Conservation (phyloP, 2,797 vertebrate genomes). For the Threskiornis aethiopicus region DNA sequence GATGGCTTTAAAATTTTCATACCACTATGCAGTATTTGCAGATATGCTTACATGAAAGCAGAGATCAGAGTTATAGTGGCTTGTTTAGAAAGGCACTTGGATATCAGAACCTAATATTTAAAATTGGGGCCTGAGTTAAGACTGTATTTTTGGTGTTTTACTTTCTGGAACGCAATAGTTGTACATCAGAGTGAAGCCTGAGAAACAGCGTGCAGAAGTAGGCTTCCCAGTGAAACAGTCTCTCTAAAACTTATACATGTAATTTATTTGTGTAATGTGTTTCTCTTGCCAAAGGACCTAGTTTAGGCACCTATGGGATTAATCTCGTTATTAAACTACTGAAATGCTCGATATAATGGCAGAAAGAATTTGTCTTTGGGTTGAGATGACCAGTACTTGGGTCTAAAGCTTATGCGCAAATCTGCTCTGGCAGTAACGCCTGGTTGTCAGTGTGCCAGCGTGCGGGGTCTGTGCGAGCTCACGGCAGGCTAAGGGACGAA, state of each 20-base stretch:
- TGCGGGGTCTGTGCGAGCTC: rapidly evolving
- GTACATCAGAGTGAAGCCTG: not conserved
- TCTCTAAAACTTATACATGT: not conserved
- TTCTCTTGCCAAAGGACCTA: not conserved
- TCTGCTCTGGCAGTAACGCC: not conserved
- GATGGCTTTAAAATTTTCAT: not conserved
- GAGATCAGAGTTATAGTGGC: not conserved
- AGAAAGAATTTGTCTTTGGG: not conserved
- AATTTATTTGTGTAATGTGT: not conserved
- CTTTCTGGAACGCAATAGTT: not conserved
- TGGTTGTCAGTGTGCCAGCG: rapidly evolving
- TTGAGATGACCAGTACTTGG: not conserved
- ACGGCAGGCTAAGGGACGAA: not conserved
- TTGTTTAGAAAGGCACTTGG: not conserved
- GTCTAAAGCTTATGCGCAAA: not conserved
- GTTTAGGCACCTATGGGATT: not conserved
- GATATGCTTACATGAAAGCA: not conserved
- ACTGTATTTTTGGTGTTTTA: not conserved
- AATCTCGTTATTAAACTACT: not conserved
- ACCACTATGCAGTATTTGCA: not conserved
- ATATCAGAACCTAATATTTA: not conserved
- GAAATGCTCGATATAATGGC: not conserved
- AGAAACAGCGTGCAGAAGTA: not conserved
- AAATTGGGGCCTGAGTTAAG: not conserved
- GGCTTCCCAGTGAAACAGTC: not conserved